Evolutionary conservation across 2,797 vertebrate genomes (phyloP), one percentile per base, ranked within the genome.

Genomic region (Loris lydekkerianus): DNA sequence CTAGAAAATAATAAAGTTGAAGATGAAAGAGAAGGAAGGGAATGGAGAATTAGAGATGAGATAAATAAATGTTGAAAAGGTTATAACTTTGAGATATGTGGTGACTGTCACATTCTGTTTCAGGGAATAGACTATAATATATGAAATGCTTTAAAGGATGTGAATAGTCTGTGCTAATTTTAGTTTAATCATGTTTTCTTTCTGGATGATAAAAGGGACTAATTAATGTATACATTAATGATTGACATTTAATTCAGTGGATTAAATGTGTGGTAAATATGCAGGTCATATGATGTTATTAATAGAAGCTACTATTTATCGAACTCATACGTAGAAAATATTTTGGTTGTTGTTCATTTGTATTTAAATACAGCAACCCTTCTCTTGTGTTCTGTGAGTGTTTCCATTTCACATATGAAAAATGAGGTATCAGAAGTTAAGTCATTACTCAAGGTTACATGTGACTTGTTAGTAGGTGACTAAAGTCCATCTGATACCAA

Each of bases 11-110:
- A 69, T 69, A 90, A 92, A 70, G 49, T 88, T n/a, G 20, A 83
- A 91, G 80, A 56, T 53, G 60, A 85, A 94, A 70, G 84, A 53
- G 82, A 80, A 70, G 20, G 56, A 88, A 91, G 34, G 14, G 2
- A 4, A 37, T 78, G 58, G 67, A 86, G 53, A 93, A 75, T 46
- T 77, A 63, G 31, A 93, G 27, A 78, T 34, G 49, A 91, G n/a
- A 40, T 91, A 34, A 88, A 80, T 95, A 90, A 90, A 87, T 80
- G 27, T 78, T 92, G 75, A 89, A 69, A 86, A 94, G n/a, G 14
- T 78, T 87, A 5, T 89, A 89, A 81, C n/a, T 83, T 94, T 70
- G 86, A 85, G 63, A 53, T 80, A 90, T 46, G 31, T 91, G 63
- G 37, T 40, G 49, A 86, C n/a, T 95, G 92, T 46, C 89, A 53